phyloP scores from a whole-genome alignment of 2,797 vertebrate genomes.

The Clarias pachynema region DNA sequence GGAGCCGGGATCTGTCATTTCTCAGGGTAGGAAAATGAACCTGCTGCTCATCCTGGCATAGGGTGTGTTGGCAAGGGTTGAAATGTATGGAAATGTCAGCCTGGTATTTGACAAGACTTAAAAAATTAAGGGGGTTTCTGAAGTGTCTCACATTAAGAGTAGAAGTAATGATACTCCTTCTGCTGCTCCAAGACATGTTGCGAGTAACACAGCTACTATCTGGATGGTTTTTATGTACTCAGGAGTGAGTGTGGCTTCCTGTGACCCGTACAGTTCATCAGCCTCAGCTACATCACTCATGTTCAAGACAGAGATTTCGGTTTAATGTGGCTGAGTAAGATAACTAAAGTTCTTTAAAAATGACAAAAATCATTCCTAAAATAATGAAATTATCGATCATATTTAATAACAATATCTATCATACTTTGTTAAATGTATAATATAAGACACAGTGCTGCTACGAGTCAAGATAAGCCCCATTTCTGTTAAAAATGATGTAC shows the following conservation, averaged over 20 bases:
- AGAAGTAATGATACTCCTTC: neutral
- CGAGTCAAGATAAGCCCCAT: neutral
- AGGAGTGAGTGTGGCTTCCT: neutral
- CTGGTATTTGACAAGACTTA: neutral
- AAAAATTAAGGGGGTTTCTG: neutral
- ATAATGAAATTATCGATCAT: neutral
- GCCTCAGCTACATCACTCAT: neutral
- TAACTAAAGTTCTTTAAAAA: neutral
- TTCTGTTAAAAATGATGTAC: neutral
- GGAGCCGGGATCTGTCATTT: slow-evolving; percentile 92
- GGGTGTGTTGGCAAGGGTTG: too few relatives aligned
- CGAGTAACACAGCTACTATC: neutral
- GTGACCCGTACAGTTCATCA: neutral
- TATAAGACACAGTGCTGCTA: neutral
- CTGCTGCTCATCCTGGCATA: neutral
- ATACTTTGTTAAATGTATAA: neutral
- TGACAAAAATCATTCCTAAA: neutral
- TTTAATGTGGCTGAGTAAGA: neutral
- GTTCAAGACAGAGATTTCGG: neutral
- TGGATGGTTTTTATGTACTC: neutral
- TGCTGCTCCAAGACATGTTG: neutral
- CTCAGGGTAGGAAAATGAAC: slow-evolving; percentile 78
- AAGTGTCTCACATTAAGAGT: neutral
- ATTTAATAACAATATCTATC: neutral
- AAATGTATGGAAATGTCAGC: neutral